phyloP scores from a whole-genome alignment of 2,113 vertebrate genomes.

The Pachyramphus minor region DNA sequence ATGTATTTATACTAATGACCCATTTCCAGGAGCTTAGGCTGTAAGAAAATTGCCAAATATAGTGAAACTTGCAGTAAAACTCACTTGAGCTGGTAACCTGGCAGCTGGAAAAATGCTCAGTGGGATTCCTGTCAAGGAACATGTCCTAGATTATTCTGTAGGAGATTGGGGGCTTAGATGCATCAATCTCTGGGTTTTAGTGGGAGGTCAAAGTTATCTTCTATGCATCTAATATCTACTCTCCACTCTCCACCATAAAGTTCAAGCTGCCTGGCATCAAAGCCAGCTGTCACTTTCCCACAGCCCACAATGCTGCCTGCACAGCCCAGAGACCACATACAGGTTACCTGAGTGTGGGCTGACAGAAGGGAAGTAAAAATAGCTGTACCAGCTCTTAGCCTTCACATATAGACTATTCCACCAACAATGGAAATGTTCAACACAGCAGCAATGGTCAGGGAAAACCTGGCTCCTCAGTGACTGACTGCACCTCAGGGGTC shows the following conservation, averaged over 20 bases:
- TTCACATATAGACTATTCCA: background rate
- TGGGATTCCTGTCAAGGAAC: conserved; percentile 38
- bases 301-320: background rate
- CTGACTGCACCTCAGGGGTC: background rate
- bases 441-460: background rate
- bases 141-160: background rate
- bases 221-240: background rate
- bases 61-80: conserved; percentile 35
- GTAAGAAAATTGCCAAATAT: conserved; percentile 42
- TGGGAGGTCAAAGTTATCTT: conserved; percentile 25
- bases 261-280: background rate
- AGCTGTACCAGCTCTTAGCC: background rate
- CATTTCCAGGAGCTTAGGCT: conserved; percentile 42
- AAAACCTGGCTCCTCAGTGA: background rate
- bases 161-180: background rate
- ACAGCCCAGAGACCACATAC: background rate
- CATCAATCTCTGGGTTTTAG: background rate
- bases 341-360: background rate
- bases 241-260: background rate
- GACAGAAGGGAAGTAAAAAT: conserved; percentile 15
- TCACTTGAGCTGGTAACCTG: background rate
- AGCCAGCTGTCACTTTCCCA: background rate
- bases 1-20: conserved; percentile 33
- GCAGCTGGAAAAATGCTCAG: conserved; percentile 42
- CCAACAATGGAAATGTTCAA: background rate